A percentile compares a stretch with the other conserved stretches of the same genome.
phyloP scores from a whole-genome alignment of 1,140 invertebrate species.

The Cataglyphis hispanica region DNA sequence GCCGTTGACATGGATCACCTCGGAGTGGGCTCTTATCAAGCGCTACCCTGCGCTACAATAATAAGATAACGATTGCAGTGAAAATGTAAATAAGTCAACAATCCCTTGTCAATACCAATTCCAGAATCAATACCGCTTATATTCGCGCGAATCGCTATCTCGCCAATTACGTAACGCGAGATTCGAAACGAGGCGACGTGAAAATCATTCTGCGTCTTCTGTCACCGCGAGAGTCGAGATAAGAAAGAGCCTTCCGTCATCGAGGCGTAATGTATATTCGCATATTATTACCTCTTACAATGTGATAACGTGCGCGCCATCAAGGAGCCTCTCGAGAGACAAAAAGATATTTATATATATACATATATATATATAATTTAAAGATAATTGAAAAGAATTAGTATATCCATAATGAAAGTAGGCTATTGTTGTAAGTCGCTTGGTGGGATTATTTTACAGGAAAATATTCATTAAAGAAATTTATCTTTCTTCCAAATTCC shows the following conservation, averaged over 20 bases:
- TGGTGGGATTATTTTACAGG: not conserved
- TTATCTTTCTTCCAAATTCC: not conserved
- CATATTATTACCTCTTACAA: constrained; percentile 11
- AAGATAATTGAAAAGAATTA: constrained; percentile 1
- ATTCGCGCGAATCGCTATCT: not conserved
- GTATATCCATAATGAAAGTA: constrained; percentile 6
- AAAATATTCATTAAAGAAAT: not conserved
- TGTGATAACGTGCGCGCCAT: constrained; percentile 23
- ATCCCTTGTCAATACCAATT: not conserved
- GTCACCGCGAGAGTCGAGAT: not conserved
- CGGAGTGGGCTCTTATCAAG: constrained; percentile 24
- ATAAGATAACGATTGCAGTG: constrained; percentile 71
- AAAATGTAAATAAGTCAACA: constrained; percentile 69
- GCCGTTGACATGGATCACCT: constrained; percentile 54
- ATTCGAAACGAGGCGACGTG: not conserved
- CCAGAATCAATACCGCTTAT: constrained; percentile 30
- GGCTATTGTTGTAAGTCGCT: no score
- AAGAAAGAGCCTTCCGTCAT: constrained; percentile 34
- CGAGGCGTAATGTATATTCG: not conserved
- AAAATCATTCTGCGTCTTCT: constrained; percentile 9
- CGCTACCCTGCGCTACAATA: constrained; percentile 62
- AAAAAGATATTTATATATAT: not conserved
- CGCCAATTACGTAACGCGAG: constrained; percentile 56
- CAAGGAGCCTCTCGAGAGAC: not conserved
- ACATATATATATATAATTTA: not conserved